Base-by-base conservation (phyloP, 1,140 invertebrate genomes). In the Nasonia vitripennis region DNA sequence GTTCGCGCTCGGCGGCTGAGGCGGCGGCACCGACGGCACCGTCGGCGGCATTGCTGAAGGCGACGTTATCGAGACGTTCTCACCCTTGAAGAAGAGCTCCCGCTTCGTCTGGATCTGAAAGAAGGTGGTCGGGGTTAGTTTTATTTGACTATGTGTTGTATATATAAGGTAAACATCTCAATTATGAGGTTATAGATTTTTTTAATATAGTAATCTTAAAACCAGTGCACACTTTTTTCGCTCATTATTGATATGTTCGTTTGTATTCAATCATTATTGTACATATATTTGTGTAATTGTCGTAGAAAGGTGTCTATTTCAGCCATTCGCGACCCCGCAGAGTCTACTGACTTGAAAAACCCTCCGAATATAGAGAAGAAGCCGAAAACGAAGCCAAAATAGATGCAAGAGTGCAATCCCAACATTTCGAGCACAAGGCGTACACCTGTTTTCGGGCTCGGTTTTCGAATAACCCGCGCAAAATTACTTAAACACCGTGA, bases 21-120 rank as follows among this genome's bases (percentile, higher is more conserved):
- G 87, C 89, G 94, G 87, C 90, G 94, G 87, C 91, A 94, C 89
- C 75, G 91, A 90, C 89, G 94, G 89, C 92, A 94, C 87, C 79
- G 92, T 89, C 83, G 92, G 89, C 48, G 91, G 90, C 89, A 93
- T 92, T 9, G 94, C 91, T 27, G 94, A 93, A 48, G 93, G 90
- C 68, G 93, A 92, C 89, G 94, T 94, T 84, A 94, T 89, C 37
- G 92, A 91, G 51, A 90, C 83, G 87, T 90, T 87, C 82, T 94
- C 92, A 70, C 91, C 89, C 92, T 96, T 97, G 93, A 97, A 97
- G 93, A 96, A 97, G 89, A 96, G 93, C 92, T 97, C 96, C 81
- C 96, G 95, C 93, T 96, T 97, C 91, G 95, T 95, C 93, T 96
- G 96, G 91, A 96, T 95, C 96, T 96, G 94, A 34, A 94, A 95